Base-by-base conservation (phyloP, 2,888 invertebrate genomes). In the Nemoura dubitans region DNA sequence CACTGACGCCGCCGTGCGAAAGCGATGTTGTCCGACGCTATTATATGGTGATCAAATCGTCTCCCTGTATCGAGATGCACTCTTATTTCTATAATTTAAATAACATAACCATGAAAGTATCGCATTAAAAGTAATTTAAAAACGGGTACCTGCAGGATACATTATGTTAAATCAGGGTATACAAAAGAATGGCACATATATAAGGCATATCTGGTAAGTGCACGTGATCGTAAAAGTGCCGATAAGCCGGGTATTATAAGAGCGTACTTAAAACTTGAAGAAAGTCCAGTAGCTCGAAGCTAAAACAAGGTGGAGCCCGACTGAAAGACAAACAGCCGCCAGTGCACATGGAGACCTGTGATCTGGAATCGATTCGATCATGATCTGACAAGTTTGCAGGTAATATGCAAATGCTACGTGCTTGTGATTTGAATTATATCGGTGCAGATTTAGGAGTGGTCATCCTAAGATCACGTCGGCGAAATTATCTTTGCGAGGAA, bases 201-300 rank as follows among this genome's bases (percentile, higher is more conserved):
- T n/a, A 59, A 10, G 21, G 14, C 6, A 59, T 59, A 59, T 21
- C 14, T 21, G 21, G 16, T 21, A 59, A 59, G 59, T 59, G 59
- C 59, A 59, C 36, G 10, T 59, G 59, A 21, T 59, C 59, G 59
- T 21, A 59, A 16, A 21, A 10, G 59, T 16, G 59, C 59, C 59
- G 59, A 59, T 59, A 59, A 59, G 59, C 3, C 59, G 14, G 14
- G 21, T 21, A 36, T 36, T 59, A 21, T 59, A 10, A 59, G 59
- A 59, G 59, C 21, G 59, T 59, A 59, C 59, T 59, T 59, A 16
- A 36, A 59, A 59, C 59, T 59, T 10, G 59, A 59, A 59, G 59
- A 59, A 59, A 59, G 59, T 59, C 59, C 59, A 59, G 59, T 59
- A 59, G 59, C 59, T 59, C 16, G 59, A 59, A 59, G 59, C 59